These are phyloP conservation scores for Dipodomys spectabilis DNA, from an alignment of 2,113 vertebrate genomes.

Conservation along the genomic window DNA sequence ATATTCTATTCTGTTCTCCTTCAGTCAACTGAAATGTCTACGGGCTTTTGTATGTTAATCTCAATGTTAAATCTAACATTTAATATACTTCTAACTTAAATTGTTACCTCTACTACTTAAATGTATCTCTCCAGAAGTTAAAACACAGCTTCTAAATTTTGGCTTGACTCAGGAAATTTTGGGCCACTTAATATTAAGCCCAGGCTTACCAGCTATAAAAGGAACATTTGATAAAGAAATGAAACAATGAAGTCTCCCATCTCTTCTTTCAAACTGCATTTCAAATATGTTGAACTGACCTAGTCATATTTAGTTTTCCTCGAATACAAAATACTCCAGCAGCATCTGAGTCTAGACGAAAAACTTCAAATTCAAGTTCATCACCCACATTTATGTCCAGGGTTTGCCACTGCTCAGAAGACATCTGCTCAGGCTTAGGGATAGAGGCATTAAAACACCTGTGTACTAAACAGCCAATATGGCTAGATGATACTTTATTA, in stretches of 20 bases:
- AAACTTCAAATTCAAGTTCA: slow-evolving; percentile 93
- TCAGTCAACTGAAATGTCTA: neutral
- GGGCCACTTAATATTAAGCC: neutral
- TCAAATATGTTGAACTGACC: slow-evolving; percentile 82
- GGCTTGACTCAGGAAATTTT: slow-evolving; percentile 22
- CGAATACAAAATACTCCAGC: slow-evolving; percentile 95
- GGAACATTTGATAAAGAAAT: neutral
- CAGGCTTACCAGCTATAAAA: neutral
- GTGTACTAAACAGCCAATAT: slow-evolving; percentile 96
- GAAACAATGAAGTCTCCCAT: neutral
- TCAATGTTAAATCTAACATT: neutral
- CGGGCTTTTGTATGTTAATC: neutral
- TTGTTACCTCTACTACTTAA: neutral
- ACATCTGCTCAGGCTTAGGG: slow-evolving; percentile 91
- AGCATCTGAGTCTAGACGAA: slow-evolving; percentile 92
- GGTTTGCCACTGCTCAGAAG: slow-evolving; percentile 89
- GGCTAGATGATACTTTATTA: slow-evolving; percentile 94
- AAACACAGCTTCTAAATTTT: slow-evolving; percentile 36
- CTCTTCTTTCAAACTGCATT: slow-evolving; percentile 1
- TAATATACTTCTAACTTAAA: neutral
- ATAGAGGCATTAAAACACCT: slow-evolving; percentile 98
- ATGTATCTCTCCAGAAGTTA: neutral
- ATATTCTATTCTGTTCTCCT: neutral
- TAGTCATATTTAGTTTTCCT: slow-evolving; percentile 89
- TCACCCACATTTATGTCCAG: slow-evolving; percentile 90